Evolutionary conservation across 2,113 vertebrate species (phyloP).

Genomic region (mouse (Mus musculus)): DNA sequence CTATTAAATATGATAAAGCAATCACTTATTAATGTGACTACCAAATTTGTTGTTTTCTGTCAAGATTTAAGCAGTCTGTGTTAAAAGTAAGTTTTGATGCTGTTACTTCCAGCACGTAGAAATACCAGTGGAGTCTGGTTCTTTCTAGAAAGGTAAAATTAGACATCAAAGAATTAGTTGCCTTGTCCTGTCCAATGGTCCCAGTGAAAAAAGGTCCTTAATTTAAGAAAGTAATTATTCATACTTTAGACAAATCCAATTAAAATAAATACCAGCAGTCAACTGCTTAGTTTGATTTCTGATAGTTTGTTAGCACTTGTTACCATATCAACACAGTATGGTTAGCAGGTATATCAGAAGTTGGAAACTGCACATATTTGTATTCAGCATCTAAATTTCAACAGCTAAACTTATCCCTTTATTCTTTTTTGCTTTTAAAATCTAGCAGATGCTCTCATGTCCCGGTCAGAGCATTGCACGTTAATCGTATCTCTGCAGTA

Average conservation of each 20-base stretch:
- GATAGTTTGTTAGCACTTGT: slow-evolving; percentile 10
- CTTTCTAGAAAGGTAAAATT: slow-evolving; percentile 16
- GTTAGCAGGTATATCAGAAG: not conserved
- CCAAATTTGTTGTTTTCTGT: slow-evolving; percentile 16
- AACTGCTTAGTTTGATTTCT: not conserved
- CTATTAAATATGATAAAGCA: not conserved
- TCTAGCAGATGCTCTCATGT: not conserved
- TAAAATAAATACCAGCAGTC: not conserved
- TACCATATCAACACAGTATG: not conserved
- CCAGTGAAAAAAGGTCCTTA: not conserved
- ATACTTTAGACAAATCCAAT: not conserved
- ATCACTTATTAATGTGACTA: not conserved
- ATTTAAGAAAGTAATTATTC: not conserved
- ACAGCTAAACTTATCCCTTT: not conserved
- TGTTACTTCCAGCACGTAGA: not conserved
- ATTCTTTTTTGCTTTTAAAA: slow-evolving; percentile 3
- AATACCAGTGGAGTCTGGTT: not conserved
- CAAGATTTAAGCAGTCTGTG: not conserved
- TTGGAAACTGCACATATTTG: not conserved
- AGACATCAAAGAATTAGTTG: not conserved
- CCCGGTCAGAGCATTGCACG: not conserved
- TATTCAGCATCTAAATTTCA: not conserved
- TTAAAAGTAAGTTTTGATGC: slow-evolving; percentile 1
- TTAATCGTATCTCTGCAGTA: not conserved
- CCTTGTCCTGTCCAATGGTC: not conserved